Base-by-base conservation (phyloP, 2,888 invertebrate species). In the Monopis laevigella region DNA sequence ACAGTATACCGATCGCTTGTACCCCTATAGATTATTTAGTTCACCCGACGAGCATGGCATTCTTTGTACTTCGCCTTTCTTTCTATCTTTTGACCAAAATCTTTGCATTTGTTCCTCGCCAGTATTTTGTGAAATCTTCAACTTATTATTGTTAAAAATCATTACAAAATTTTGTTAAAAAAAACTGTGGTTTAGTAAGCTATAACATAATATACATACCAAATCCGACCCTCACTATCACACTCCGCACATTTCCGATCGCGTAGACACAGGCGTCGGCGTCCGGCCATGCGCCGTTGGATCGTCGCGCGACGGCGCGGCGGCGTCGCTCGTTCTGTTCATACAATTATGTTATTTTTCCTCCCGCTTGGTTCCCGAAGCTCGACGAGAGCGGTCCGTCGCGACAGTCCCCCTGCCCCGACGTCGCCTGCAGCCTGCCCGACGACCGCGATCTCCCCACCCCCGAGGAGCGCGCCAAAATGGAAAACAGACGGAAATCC, bases 401-500 rank as follows among this genome's bases (percentile, higher is more conserved):
- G n/a, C n/a, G n/a, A n/a, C n/a, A n/a, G n/a, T n/a, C 44, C 43
- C 17, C 34, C 34, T n/a, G n/a, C 13, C 48, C 44, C 17, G 45
- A 43, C 39, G 29, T 10, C 41, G 43, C 43, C 16, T 43, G 40
- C 28, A 29, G 40, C 12, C 46, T 12, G 27, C 43, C n/a, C 46
- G 61, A 5, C 45, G 54, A 12, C 47, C 34, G 24, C 27, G 51
- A 50, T 38, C n/a, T n/a, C n/a, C n/a, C n/a, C n/a, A 46, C 49
- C 17, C 52, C 62, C 7, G 55, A 62, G 46, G 56, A 58, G 42
- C 48, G 46, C 30, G 56, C 56, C 46, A 70, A 65, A 51, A 71
- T 72, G 46, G 84, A 84, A 56, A 54, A 66, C 27, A 69, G 88
- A 46, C 82, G 88, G 51, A 87, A 87, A 54, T 88, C 88, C 21